phyloP scores from a whole-genome alignment of 2,113 vertebrate species.

The Octodon degus region DNA sequence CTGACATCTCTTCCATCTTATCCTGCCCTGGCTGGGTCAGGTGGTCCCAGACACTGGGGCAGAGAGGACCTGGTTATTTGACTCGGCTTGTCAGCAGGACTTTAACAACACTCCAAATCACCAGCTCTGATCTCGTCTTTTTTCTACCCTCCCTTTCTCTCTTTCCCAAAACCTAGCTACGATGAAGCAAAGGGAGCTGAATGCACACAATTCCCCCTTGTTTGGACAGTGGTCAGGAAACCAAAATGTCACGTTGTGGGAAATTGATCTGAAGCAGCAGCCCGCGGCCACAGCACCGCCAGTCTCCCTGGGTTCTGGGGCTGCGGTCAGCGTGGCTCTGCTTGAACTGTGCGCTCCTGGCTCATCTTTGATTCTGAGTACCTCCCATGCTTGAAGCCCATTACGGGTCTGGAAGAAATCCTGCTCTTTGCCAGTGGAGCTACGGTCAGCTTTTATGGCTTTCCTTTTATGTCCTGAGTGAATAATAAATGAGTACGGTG shows the following conservation, averaged over 20 bases:
- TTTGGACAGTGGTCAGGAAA: slow-evolving; percentile 62
- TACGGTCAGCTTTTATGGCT: slow-evolving; percentile 64
- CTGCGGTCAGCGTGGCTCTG: slow-evolving; percentile 53
- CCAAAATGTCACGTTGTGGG: slow-evolving; percentile 72
- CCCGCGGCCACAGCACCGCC: slow-evolving; percentile 62
- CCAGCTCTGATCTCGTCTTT: slow-evolving; percentile 44
- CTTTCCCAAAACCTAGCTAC: slow-evolving; percentile 50
- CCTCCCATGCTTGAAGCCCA: slow-evolving; percentile 66
- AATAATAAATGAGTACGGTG: slow-evolving; percentile 44
- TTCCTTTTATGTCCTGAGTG: slow-evolving; percentile 67
- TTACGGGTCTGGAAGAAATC: slow-evolving; percentile 72
- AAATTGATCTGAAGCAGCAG: slow-evolving; percentile 67
- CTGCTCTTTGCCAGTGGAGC: slow-evolving; percentile 64
- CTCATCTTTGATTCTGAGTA: slow-evolving; percentile 67
- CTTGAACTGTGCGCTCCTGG: slow-evolving; percentile 56
- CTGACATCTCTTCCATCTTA: neutral
- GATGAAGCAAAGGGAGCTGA: slow-evolving; percentile 55
- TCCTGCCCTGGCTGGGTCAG: slow-evolving; percentile 7
- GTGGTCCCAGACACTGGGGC: neutral
- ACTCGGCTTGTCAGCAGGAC: neutral
- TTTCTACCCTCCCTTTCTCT: slow-evolving; percentile 55
- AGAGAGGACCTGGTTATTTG: slow-evolving; percentile 4
- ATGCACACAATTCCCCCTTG: slow-evolving; percentile 57
- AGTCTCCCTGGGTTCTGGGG: slow-evolving; percentile 59
- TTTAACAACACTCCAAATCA: slow-evolving; percentile 49